Evolutionary conservation across 2,888 invertebrate species (phyloP).

Genomic region (Philereme transversata): DNA sequence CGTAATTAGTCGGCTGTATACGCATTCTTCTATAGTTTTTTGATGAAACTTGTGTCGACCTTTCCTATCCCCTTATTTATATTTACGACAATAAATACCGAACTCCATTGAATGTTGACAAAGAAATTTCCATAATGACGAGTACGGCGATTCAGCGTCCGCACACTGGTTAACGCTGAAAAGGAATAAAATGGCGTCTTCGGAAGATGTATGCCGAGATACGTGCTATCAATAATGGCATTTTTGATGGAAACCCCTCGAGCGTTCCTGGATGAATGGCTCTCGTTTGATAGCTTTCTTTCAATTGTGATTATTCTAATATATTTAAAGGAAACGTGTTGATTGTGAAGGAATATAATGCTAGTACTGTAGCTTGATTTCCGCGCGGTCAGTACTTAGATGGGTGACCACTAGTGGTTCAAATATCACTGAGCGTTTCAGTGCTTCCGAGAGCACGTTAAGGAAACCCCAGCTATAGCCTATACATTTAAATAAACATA

Average conservation of each 20-base stretch:
- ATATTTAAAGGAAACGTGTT: too few relatives aligned
- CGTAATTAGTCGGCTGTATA: too few relatives aligned
- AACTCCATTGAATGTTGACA: slow-evolving; percentile 23
- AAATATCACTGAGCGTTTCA: too few relatives aligned
- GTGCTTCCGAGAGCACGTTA: too few relatives aligned
- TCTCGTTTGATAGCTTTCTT: slow-evolving; percentile 13
- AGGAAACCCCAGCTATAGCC: too few relatives aligned
- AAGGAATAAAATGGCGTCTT: slow-evolving; percentile 15
- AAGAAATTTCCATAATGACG: slow-evolving; percentile 29
- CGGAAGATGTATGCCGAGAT: slow-evolving; percentile 18
- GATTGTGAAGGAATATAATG: too few relatives aligned
- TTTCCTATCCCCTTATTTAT: slow-evolving; percentile 14
- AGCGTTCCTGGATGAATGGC: slow-evolving; percentile 4
- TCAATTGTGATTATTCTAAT: too few relatives aligned
- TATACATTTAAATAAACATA: too few relatives aligned
- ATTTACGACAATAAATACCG: slow-evolving; percentile 22
- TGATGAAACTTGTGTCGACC: neutral
- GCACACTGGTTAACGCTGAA: slow-evolving; percentile 14
- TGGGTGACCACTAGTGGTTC: too few relatives aligned
- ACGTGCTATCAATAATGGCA: slow-evolving; percentile 25
- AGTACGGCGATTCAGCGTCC: slow-evolving; percentile 9
- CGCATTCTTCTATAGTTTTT: neutral
- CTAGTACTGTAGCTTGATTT: neutral
- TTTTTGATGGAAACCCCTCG: slow-evolving; percentile 26
- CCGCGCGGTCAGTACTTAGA: too few relatives aligned